phyloP scores from a whole-genome alignment of 2,113 vertebrate species.

The Leiothrix lutea region DNA sequence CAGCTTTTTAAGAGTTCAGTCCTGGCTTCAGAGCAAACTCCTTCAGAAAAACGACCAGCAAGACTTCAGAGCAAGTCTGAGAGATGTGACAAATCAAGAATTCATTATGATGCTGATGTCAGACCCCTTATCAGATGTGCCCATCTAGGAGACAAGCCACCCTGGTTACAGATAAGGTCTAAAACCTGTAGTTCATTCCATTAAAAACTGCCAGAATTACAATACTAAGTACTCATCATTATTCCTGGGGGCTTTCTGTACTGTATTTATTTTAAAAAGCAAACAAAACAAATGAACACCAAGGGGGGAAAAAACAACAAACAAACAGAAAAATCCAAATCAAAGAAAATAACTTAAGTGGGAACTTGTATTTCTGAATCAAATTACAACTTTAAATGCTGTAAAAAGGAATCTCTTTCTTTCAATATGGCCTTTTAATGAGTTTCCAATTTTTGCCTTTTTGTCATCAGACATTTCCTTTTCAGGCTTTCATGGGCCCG shows the following conservation, averaged over 20 bases:
- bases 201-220: not conserved
- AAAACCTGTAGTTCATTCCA: not conserved
- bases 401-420: not conserved
- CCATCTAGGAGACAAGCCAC: not conserved
- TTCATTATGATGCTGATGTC: not conserved
- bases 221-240: not conserved
- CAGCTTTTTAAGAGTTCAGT: not conserved
- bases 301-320: not conserved
- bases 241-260: not conserved
- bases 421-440: not conserved
- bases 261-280: not conserved
- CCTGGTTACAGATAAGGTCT: not conserved
- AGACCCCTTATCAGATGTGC: not conserved
- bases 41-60: not conserved
- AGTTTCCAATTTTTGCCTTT: not conserved
- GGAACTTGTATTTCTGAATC: not conserved
- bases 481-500: not conserved
- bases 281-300: not conserved
- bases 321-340: not conserved
- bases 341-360: not conserved
- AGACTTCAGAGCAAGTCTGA: not conserved
- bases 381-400: not conserved
- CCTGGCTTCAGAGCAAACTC: not conserved
- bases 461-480: not conserved
- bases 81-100: not conserved